Base-by-base conservation (phyloP, 1,140 invertebrate species). In the Zaprionus inermis region DNA sequence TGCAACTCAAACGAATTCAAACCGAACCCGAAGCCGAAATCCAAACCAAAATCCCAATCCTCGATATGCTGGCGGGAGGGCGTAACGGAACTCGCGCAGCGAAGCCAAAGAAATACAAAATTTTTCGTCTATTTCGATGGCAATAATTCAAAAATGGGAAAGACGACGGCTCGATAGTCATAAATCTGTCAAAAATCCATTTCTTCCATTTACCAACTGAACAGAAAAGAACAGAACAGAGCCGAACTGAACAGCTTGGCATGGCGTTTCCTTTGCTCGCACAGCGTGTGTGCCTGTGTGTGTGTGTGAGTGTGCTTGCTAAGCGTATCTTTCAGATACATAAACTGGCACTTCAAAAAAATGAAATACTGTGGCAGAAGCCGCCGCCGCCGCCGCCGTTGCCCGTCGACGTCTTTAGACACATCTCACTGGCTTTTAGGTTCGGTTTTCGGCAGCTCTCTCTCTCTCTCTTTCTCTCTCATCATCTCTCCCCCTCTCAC, bases 121-220 rank as follows among this genome's bases (percentile, higher is more conserved):
- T 84, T 84, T 79, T 90, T 91, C 83, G 90, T 91, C 90, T 91
- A 91, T 91, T 92, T 92, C 88, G 90, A 91, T 91, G 81, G 90
- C 91, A 91, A 92, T 91, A 91, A 91, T 91, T 91, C 90, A 91
- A 91, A 84, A 82, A 20, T 18, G 85, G 75, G 77, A 91, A 44
- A 44, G 38, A 44, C 38, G 86, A 85, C 81, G 90, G 82, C 83
- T 85, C 90, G 90, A 91, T 91, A 91, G 86, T 90, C 86, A 89
- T 90, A 90, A 91, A 91, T 91, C 90, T 91, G 90, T 91, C 90
- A 91, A 91, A 91, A 91, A 91, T 91, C 90, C 90, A 91, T 91
- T 91, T 91, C 86, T 91, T 91, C 72, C 90, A 91, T 91, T 88
- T 91, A 79, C 83, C 77, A 75, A 44, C 38, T 44, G 38, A 44